Percentiles rank a stretch among this genome's conserved stretches.
These are phyloP conservation scores for Macropus fuliginosus DNA, from an alignment of 2,797 vertebrate genomes.

Conservation along the genomic window DNA sequence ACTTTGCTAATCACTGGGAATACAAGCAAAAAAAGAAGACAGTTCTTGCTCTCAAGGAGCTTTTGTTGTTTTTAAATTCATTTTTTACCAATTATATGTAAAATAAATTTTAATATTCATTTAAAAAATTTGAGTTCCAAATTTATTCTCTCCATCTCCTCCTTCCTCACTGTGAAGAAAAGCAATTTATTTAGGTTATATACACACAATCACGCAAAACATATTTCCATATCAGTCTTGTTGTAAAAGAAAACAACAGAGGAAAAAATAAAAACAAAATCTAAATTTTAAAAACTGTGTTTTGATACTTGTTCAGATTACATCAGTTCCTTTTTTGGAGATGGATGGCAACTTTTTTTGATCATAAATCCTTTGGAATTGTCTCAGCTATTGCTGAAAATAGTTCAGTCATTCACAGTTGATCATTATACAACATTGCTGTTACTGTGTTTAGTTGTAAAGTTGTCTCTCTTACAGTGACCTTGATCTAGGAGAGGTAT, in stretches of 20 bases:
- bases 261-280: too few relatives aligned
- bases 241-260: neutral
- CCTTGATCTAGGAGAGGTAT: neutral
- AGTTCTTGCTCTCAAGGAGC: neutral
- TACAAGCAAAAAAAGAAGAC: neutral
- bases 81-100: neutral
- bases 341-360: neutral
- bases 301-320: neutral
- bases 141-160: neutral
- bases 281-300: neutral
- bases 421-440: too few relatives aligned
- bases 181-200: neutral
- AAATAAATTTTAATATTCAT: neutral
- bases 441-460: neutral
- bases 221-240: neutral
- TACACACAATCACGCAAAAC: neutral
- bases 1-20: neutral
- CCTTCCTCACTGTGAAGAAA: neutral
- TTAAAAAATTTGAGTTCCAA: neutral
- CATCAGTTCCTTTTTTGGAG: neutral
- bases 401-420: neutral
- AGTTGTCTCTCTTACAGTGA: neutral
- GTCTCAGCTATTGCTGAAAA: neutral
- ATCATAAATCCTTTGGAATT: neutral
- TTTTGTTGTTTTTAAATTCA: neutral